Conservation (phyloP, 1,140 invertebrate genomes). For the Tetragonula clypearis region DNA sequence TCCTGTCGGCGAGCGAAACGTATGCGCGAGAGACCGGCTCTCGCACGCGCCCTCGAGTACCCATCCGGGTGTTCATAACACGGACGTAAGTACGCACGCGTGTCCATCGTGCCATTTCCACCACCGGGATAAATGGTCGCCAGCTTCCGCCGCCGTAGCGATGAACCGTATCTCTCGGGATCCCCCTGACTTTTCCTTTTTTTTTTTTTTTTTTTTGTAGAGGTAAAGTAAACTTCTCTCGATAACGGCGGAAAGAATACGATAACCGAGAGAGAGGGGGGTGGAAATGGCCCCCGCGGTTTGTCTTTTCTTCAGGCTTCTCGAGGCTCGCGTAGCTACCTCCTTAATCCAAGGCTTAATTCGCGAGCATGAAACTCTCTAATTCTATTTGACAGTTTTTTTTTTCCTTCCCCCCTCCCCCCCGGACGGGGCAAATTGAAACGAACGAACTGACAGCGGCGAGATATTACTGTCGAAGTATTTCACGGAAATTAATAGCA, state of each 20-base stretch:
- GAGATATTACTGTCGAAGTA: neutral
- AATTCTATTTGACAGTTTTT: conserved; percentile 15
- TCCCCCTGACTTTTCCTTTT: neutral
- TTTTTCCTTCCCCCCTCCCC: neutral
- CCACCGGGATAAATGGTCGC: conserved; percentile 56
- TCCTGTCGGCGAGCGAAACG: neutral
- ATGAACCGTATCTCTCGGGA: neutral
- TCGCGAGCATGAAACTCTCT: conserved; percentile 7
- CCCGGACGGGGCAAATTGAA: neutral
- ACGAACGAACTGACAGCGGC: neutral
- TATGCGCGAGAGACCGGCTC: neutral
- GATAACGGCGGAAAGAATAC: conserved; percentile 7
- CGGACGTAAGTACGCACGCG: conserved; percentile 48
- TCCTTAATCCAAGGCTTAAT: conserved; percentile 30
- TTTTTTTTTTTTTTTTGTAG: neutral
- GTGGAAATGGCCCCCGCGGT: conserved; percentile 12
- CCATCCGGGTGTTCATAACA: conserved; percentile 30
- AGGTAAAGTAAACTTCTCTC: neutral
- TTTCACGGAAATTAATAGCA: neutral
- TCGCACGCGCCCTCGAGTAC: neutral
- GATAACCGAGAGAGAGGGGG: neutral
- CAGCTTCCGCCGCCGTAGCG: neutral
- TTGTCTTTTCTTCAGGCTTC: conserved; percentile 26
- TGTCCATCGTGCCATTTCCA: conserved; percentile 14
- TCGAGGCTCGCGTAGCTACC: conserved; percentile 11